Base-by-base conservation (phyloP, 2,888 invertebrate genomes). In the Glaucopsyche alexis region DNA sequence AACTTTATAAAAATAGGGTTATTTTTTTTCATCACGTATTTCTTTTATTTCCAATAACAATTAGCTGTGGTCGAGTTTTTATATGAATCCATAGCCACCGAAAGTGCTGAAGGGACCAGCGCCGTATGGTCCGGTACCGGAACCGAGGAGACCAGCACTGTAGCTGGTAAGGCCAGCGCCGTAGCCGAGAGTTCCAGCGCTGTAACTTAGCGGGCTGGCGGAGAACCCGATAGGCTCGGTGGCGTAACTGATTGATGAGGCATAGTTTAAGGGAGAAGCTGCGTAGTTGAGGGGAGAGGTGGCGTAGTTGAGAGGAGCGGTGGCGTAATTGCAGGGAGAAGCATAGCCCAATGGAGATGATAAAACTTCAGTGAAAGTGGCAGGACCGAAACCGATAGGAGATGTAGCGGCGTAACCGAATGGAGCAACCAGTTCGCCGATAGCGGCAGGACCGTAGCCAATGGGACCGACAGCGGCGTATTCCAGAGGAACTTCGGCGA, bases 171-270 rank as follows among this genome's bases (percentile, higher is more conserved):
- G 49, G 19, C 76, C 75, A 40, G 38, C 67, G 55, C 40, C 75
- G 69, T 77, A 73, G 16, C 76, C 75, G 72, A 76, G 70, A 5
- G 19, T 45, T 73, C 74, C 67, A 11, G 67, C 67, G 16, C 42
- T 16, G 66, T 67, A 67, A 16, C 67, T 45, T 29, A 29, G 29
- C 29, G 29, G 29, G 29, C 29, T 4, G 29, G 29, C 29, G 29
- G 29, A 2, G 0, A 29, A 29, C 4, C 29, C 29, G 42, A 67
- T 13, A 2, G 67, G 49, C 19, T 75, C 75, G 29, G 38, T 64
- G 55, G 29, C 75, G 66, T 77, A 73, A n/a, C 76, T 75, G 71
- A 76, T 47, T 73, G 74, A 80, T 75, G 40, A 76, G 77, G 73
- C 74, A 76, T 38, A 78, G 76, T 73, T 74, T 29, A 29, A 4